phyloP scores from a whole-genome alignment of 2,888 invertebrate genomes.

The Phymatocera aterrima region DNA sequence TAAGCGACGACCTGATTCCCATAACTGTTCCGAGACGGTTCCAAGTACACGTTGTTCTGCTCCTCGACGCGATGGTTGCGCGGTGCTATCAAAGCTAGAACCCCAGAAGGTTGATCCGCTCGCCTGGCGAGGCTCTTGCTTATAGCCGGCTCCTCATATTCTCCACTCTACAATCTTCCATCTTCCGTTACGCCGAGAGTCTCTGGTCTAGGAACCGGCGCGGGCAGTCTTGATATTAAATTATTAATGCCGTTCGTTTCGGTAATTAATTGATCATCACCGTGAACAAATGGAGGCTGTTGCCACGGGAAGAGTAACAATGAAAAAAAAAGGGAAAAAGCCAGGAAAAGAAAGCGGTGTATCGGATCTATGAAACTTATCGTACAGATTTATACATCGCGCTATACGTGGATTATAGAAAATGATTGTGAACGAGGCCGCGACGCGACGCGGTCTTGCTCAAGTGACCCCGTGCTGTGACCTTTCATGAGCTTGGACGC shows the following conservation, averaged over 20 bases:
- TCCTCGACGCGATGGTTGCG: slow-evolving; percentile 49
- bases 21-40: slow-evolving; percentile 64
- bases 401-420: neutral
- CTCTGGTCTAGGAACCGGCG: no score
- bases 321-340: neutral
- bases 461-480: slow-evolving; percentile 38
- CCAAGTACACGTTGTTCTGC: slow-evolving; percentile 54
- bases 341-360: neutral
- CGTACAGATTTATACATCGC: no score
- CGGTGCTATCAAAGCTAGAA: slow-evolving; percentile 36
- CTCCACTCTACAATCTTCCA: slow-evolving; percentile 15
- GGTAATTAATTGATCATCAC: slow-evolving; percentile 42
- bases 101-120: slow-evolving; percentile 25
- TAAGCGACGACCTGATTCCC: slow-evolving; percentile 67
- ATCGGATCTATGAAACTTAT: neutral
- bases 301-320: neutral
- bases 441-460: slow-evolving; percentile 22
- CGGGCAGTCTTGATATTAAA: slow-evolving; percentile 23
- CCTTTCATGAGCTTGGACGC: slow-evolving; percentile 31
- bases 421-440: slow-evolving; percentile 35
- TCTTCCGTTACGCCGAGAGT: neutral
- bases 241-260: slow-evolving; percentile 41
- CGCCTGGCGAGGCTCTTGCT: no score
- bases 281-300: neutral
- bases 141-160: neutral